phyloP scores from a whole-genome alignment of 2,888 invertebrate species.

The Temnothorax rugatulus region DNA sequence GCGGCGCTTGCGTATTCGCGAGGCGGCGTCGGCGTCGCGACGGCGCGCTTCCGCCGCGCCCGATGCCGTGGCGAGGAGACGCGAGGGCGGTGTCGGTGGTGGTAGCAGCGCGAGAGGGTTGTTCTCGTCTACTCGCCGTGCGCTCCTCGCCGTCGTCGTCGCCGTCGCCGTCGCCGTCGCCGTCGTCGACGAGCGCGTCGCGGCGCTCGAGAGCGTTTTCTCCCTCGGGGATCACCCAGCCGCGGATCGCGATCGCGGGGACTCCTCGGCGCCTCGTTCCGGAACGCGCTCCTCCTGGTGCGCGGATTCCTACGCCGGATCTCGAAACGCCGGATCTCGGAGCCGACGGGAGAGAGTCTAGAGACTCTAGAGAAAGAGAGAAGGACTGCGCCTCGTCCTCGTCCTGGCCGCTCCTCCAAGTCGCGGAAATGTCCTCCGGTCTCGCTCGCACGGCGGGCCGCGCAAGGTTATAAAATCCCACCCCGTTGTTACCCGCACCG shows the following conservation, averaged over 20 bases:
- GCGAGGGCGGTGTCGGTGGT: slow-evolving; percentile 76
- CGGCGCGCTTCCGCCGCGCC: slow-evolving; percentile 72
- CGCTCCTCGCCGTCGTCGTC: slow-evolving; percentile 59
- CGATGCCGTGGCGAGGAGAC: slow-evolving; percentile 67
- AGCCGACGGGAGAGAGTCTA: not conserved
- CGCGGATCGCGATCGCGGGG: slow-evolving; percentile 8
- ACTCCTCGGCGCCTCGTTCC: slow-evolving; percentile 29
- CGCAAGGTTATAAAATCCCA: slow-evolving; percentile 66
- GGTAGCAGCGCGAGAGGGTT: slow-evolving; percentile 62
- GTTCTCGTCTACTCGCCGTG: slow-evolving; percentile 63
- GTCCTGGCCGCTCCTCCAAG: slow-evolving; percentile 54
- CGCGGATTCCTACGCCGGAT: not conserved
- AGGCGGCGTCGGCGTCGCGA: slow-evolving; percentile 68
- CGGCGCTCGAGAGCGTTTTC: slow-evolving; percentile 28
- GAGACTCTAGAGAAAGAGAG: not conserved
- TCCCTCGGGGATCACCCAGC: not conserved
- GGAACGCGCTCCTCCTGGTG: slow-evolving; percentile 38
- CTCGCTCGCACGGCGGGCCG: slow-evolving; percentile 61
- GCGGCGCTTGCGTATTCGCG: slow-evolving; percentile 62
- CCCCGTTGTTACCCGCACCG: slow-evolving; percentile 62
- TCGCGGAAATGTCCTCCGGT: slow-evolving; percentile 47
- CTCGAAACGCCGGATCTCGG: not conserved
- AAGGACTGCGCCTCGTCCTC: slow-evolving; percentile 17
- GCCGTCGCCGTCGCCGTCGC: slow-evolving; percentile 56
- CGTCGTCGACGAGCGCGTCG: slow-evolving; percentile 50